Conservation (phyloP, 2,113 vertebrate genomes). For the Stigmatopora argus region DNA sequence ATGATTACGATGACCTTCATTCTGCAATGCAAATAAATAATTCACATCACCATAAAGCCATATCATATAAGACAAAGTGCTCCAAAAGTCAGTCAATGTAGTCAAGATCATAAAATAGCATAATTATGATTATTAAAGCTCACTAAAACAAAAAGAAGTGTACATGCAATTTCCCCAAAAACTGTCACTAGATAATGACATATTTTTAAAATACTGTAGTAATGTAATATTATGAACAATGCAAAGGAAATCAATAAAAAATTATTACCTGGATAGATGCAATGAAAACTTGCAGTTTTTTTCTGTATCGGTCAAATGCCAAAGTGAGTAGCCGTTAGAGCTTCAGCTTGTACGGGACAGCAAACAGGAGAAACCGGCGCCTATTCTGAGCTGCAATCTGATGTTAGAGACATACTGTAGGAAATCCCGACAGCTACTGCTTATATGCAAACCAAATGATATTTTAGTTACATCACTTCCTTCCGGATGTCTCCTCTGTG, state of each 20-base stretch:
- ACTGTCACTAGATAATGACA: not conserved
- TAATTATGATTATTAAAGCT: not conserved
- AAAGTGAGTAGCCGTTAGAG: slow-evolving; percentile 12
- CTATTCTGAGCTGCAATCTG: slow-evolving; percentile 23
- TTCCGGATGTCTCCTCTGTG: slow-evolving; percentile 36
- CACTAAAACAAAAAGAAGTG: not conserved
- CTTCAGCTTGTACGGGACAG: slow-evolving; percentile 13
- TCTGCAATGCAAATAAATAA: slow-evolving; percentile 33
- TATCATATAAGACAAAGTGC: not conserved
- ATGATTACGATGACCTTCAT: slow-evolving; percentile 49
- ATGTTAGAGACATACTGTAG: slow-evolving; percentile 34
- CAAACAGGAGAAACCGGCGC: slow-evolving; percentile 15
- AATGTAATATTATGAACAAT: not conserved
- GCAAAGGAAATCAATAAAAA: not conserved
- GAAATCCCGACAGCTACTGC: slow-evolving; percentile 25
- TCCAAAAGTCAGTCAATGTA: not conserved
- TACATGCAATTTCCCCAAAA: not conserved
- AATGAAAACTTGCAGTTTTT: slow-evolving; percentile 6
- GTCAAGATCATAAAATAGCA: not conserved
- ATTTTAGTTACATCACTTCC: slow-evolving; percentile 61
- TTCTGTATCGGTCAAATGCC: slow-evolving; percentile 10
- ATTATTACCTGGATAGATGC: not conserved
- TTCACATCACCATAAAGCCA: slow-evolving; percentile 1
- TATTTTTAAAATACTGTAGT: not conserved
- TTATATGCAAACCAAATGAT: slow-evolving; percentile 46